These are phyloP conservation scores for Onychostruthus taczanowskii DNA, from an alignment of 2,113 vertebrate genomes.

Conservation along the genomic window DNA sequence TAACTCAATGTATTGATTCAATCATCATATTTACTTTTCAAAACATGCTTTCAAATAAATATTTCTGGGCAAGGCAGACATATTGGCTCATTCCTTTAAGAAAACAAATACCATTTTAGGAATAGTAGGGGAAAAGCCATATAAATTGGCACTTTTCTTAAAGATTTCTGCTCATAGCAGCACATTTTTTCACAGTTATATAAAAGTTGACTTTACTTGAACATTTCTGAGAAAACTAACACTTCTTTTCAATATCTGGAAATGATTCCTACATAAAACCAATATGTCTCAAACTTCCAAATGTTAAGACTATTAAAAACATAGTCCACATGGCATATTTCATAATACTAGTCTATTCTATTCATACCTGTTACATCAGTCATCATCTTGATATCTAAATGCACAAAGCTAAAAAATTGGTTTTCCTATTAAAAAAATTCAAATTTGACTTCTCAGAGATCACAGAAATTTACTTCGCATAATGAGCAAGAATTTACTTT, in stretches of 20 bases:
- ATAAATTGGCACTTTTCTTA: slow-evolving; percentile 54
- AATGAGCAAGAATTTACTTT: neutral
- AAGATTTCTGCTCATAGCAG: slow-evolving; percentile 64
- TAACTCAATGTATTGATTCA: slow-evolving; percentile 2
- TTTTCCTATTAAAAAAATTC: neutral
- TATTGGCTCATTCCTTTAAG: slow-evolving; percentile 44
- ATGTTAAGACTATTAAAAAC: slow-evolving; percentile 4
- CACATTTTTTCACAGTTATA: slow-evolving; percentile 65
- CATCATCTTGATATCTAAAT: neutral
- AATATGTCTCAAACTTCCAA: neutral
- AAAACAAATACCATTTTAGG: slow-evolving; percentile 63
- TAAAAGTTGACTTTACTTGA: slow-evolving; percentile 64
- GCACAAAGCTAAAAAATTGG: neutral
- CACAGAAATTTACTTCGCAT: neutral
- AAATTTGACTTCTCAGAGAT: neutral
- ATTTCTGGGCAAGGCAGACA: slow-evolving; percentile 49
- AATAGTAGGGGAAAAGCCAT: slow-evolving; percentile 56
- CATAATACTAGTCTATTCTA: neutral
- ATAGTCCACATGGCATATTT: slow-evolving; percentile 1
- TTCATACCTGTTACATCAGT: neutral
- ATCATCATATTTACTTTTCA: slow-evolving; percentile 47
- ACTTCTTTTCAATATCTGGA: slow-evolving; percentile 63
- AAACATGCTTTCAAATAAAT: slow-evolving; percentile 17
- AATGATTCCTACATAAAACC: slow-evolving; percentile 55
- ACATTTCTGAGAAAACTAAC: slow-evolving; percentile 67